Evolutionary conservation across 1,140 invertebrate genomes (phyloP).

Genomic region (Scaptomyza hsui): DNA sequence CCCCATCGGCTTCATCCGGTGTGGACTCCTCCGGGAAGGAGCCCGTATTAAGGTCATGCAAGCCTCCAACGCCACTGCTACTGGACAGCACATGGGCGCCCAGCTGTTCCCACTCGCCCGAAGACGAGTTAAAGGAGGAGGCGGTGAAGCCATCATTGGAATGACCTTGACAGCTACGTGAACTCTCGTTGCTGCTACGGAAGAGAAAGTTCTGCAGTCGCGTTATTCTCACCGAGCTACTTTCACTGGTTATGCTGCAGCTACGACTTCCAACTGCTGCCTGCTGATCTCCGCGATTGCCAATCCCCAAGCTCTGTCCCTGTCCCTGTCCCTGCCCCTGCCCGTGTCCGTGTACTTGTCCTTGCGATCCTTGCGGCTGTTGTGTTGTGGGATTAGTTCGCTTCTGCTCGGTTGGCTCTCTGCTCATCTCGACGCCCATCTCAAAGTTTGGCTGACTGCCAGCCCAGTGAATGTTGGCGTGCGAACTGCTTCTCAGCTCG

Average conservation of each 20-base stretch:
- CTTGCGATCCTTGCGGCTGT: neutral
- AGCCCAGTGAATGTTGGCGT: conserved; percentile 71
- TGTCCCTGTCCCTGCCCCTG: neutral
- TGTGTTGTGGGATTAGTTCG: conserved; percentile 30
- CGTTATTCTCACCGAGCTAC: conserved; percentile 73
- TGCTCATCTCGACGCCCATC: conserved; percentile 77
- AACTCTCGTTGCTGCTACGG: conserved; percentile 79
- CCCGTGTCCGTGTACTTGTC: too few species aligned
- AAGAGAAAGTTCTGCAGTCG: conserved; percentile 80
- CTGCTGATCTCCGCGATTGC: conserved; percentile 32
- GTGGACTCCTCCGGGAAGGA: conserved; percentile 69
- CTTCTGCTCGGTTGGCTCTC: conserved; percentile 26
- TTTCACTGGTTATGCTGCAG: conserved; percentile 78
- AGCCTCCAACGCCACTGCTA: conserved; percentile 46
- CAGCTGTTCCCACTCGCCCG: conserved; percentile 78
- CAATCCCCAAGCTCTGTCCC: conserved; percentile 3
- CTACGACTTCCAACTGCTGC: conserved; percentile 59
- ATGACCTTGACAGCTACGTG: conserved; percentile 71
- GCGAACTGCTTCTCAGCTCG: conserved; percentile 62
- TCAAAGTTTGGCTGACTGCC: conserved; percentile 36
- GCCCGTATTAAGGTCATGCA: conserved; percentile 59
- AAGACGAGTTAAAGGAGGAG: conserved; percentile 78
- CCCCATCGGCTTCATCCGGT: conserved; percentile 53
- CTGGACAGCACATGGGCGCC: conserved; percentile 55
- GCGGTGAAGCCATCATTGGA: conserved; percentile 79